Percentiles rank a stretch among this genome's conserved stretches.
These are phyloP conservation scores for Ophioninae sp. DNA, from an alignment of 2,888 invertebrate species.

Conservation along the genomic window DNA sequence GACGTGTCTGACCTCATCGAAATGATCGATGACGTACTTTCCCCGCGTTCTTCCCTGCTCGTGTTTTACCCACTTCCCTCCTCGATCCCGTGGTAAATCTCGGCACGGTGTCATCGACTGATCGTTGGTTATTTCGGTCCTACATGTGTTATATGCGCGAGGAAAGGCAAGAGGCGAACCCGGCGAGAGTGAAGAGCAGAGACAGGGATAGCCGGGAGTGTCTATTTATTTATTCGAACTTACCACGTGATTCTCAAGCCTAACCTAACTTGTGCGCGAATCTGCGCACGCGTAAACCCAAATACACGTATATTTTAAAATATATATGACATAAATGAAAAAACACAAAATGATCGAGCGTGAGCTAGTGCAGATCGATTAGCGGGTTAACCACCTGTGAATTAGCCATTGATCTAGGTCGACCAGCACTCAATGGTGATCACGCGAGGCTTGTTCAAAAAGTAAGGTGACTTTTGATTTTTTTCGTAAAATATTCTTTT, in stretches of 20 bases:
- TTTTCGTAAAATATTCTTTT: too few relatives aligned
- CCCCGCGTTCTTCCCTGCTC: conserved; percentile 59
- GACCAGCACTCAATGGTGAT: too few relatives aligned
- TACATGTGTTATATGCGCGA: conserved; percentile 59
- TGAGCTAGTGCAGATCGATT: neutral
- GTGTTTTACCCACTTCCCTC: conserved; percentile 62
- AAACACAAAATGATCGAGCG: conserved; percentile 12
- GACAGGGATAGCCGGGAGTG: conserved; percentile 27
- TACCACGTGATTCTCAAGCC: conserved; percentile 66
- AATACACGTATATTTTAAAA: conserved; percentile 2
- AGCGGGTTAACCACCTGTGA: conserved; percentile 7
- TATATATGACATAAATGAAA: conserved; percentile 33
- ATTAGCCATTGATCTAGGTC: too few relatives aligned
- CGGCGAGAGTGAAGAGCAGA: conserved; percentile 43
- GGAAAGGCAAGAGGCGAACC: conserved; percentile 51
- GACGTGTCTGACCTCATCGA: conserved; percentile 63
- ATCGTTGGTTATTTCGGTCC: conserved; percentile 70
- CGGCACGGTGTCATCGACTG: conserved; percentile 73
- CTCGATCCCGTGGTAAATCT: conserved; percentile 52
- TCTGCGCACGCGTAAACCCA: too few relatives aligned
- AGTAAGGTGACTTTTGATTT: too few relatives aligned
- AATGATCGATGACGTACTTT: conserved; percentile 67
- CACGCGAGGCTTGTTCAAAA: too few relatives aligned
- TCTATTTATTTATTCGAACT: conserved; percentile 65
- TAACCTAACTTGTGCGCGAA: neutral